These are phyloP conservation scores for Marisa cornuarietis DNA, from an alignment of 1,140 invertebrate species.

Conservation along the genomic window DNA sequence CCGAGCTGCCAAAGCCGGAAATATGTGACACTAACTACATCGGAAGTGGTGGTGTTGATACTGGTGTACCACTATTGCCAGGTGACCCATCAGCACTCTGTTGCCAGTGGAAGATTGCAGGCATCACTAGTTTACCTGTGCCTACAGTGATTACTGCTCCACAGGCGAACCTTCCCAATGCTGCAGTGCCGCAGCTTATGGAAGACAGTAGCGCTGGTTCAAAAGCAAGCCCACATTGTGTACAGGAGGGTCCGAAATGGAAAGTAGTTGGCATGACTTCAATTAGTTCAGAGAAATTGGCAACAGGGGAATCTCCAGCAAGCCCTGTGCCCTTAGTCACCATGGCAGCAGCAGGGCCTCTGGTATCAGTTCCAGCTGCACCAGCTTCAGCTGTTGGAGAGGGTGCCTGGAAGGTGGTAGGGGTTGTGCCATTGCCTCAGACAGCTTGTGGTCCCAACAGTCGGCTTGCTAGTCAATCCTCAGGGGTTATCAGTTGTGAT, in stretches of 20 bases:
- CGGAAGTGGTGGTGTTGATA: too few relatives aligned
- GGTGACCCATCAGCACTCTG: too few relatives aligned
- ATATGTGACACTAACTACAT: too few relatives aligned
- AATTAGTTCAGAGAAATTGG: not conserved
- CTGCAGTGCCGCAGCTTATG: too few relatives aligned
- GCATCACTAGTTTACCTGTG: constrained; percentile 10
- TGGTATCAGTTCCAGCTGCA: not conserved
- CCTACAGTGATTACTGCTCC: not conserved
- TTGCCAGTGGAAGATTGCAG: constrained; percentile 19
- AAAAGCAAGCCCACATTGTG: too few relatives aligned
- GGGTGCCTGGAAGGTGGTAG: constrained; percentile 18
- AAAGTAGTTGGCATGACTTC: constrained; percentile 20
- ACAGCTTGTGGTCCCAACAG: too few relatives aligned
- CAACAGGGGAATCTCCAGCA: not conserved
- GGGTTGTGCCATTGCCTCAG: constrained; percentile 12
- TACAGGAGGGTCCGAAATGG: not conserved
- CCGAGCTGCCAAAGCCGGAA: too few relatives aligned
- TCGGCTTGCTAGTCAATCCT: too few relatives aligned
- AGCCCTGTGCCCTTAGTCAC: not conserved
- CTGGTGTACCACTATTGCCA: too few relatives aligned
- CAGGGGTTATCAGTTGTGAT: too few relatives aligned
- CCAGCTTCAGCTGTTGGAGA: not conserved
- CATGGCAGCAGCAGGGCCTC: not conserved
- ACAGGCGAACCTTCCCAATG: too few relatives aligned
- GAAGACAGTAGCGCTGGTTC: too few relatives aligned